A percentile compares a stretch with the other conserved stretches of the same genome.
Evolutionary conservation across 1,140 invertebrate genomes (phyloP).

Genomic region (Batillaria attramentaria): DNA sequence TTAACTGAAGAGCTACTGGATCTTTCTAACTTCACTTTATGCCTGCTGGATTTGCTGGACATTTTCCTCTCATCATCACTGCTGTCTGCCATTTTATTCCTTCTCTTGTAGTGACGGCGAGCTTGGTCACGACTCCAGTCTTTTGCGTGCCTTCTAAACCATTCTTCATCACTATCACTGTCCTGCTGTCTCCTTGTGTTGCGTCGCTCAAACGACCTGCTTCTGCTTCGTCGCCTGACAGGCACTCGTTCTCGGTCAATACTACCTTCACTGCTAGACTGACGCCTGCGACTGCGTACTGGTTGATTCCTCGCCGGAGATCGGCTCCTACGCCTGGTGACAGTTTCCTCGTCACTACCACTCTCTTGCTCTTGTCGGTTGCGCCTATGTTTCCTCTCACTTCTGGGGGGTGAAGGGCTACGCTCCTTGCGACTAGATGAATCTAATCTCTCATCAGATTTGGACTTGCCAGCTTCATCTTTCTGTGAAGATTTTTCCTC

Average conservation of each 20-base stretch:
- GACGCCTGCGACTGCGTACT: neutral
- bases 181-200: neutral
- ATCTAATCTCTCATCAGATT: too few species aligned
- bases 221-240: neutral
- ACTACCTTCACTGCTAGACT: slow-evolving; percentile 20
- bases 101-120: slow-evolving; percentile 8
- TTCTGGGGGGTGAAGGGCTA: too few species aligned
- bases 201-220: neutral
- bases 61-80: slow-evolving; percentile 8
- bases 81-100: neutral
- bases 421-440: too few species aligned
- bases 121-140: slow-evolving; percentile 23
- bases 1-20: too few species aligned
- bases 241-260: neutral
- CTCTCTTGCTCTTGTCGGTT: neutral
- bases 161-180: slow-evolving; percentile 25
- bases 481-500: too few species aligned
- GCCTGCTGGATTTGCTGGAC: too few species aligned
- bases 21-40: too few species aligned
- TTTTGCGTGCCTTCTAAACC: neutral
- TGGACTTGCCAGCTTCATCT: too few species aligned
- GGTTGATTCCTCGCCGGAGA: neutral
- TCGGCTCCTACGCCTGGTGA: neutral
- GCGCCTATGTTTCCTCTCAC: too few species aligned
- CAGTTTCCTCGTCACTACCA: neutral